Percentiles rank a stretch among this genome's conserved stretches.
Evolutionary conservation across 1,140 invertebrate species (phyloP).

Genomic region (Drosophila bocki): DNA sequence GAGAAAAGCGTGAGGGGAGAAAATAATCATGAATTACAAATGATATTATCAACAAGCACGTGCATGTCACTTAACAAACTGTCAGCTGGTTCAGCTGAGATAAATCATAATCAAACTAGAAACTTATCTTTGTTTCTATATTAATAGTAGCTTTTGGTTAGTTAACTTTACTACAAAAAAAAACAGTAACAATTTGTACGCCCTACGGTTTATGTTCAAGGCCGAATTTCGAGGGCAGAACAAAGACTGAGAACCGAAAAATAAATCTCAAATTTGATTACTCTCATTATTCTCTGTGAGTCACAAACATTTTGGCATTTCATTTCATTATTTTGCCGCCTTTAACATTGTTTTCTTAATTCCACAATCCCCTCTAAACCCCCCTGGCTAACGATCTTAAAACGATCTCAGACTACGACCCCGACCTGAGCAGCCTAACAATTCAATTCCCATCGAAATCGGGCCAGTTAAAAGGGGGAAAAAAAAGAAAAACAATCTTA

Average conservation of each 20-base stretch:
- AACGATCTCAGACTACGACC: neutral
- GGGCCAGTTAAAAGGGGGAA: constrained; percentile 28
- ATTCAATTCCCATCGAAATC: constrained; percentile 37
- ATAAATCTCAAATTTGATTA: constrained; percentile 19
- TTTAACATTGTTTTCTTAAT: constrained; percentile 9
- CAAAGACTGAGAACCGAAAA: constrained; percentile 11
- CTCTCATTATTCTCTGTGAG: constrained; percentile 9
- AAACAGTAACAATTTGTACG: neutral
- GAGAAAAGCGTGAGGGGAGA: constrained; percentile 2
- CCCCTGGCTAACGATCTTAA: neutral
- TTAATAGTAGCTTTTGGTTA: neutral
- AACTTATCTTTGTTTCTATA: neutral
- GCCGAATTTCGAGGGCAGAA: neutral
- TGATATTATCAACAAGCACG: constrained; percentile 23
- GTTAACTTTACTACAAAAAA: neutral
- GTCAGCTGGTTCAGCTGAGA: constrained; percentile 4
- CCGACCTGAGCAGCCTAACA: neutral
- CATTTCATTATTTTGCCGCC: constrained; percentile 12
- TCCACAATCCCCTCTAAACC: neutral
- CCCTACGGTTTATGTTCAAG: neutral
- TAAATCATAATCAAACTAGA: neutral
- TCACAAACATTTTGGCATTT: constrained; percentile 9
- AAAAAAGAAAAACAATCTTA: constrained; percentile 19
- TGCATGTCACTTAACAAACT: constrained; percentile 12
- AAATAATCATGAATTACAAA: constrained; percentile 24